These are phyloP conservation scores for Athripsodes cinereus DNA, from an alignment of 2,888 invertebrate genomes.

Conservation along the genomic window DNA sequence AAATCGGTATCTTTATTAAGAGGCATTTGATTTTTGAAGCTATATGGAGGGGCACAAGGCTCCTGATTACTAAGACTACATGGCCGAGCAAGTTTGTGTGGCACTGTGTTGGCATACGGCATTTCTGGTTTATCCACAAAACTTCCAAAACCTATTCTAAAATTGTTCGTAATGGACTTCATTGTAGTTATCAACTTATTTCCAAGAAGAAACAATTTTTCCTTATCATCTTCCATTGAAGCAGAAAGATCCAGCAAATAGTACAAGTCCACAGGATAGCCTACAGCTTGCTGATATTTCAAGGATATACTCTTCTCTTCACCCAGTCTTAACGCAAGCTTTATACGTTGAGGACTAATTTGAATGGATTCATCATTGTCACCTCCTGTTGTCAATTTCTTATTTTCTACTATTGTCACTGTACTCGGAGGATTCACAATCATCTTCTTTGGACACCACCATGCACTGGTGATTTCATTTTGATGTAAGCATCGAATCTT, in stretches of 20 bases:
- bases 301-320: conserved; percentile 40
- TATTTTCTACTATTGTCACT: conserved; percentile 27
- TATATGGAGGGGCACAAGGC: conserved; percentile 54
- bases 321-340: conserved; percentile 41
- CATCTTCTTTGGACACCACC: conserved; percentile 24
- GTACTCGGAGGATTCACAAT: conserved; percentile 29
- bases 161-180: conserved; percentile 55
- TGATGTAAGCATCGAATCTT: not conserved
- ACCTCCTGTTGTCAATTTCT: conserved; percentile 24
- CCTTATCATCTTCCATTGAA: conserved; percentile 60
- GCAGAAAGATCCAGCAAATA: conserved; percentile 73
- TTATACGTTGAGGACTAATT: conserved; percentile 45
- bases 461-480: not conserved
- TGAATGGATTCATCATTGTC: conserved; percentile 33
- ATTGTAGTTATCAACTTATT: conserved; percentile 47
- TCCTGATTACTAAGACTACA: conserved; percentile 30
- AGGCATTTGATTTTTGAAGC: conserved; percentile 67
- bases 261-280: conserved; percentile 80
- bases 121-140: conserved; percentile 63
- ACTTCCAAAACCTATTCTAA: conserved; percentile 59
- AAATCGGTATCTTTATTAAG: conserved; percentile 51
- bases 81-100: conserved; percentile 30
- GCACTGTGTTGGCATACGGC: conserved; percentile 52
- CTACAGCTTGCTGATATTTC: conserved; percentile 55
- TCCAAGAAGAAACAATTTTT: conserved; percentile 46